Evolutionary conservation across 1,140 invertebrate genomes (phyloP), one percentile per base, ranked within the genome.

Genomic region (Dendrolimus kikuchii): DNA sequence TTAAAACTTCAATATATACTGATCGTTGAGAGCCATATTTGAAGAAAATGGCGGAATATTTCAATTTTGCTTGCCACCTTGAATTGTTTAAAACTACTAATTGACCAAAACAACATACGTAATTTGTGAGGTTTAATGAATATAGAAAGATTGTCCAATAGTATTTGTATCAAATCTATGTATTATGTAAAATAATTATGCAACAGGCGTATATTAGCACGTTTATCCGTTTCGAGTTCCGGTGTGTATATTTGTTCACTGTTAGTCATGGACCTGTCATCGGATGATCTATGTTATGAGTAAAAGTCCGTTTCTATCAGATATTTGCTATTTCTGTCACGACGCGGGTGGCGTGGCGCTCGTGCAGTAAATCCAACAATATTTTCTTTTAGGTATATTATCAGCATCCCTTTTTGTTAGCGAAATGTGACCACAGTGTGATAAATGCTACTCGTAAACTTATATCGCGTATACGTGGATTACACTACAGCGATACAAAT

Each of bases 291-390:
- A 72, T 59, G 66, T 60, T 64, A 60, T 57, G 59, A 65, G 60
- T 48, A 23, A 23, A 23, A 57, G 58, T 56, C 51, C 51, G 54
- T 53, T 55, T 50, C 55, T 67, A 66, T 68, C 63, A 57, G 57
- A 68, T 68, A 68, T 68, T 72, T 66, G 64, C 64, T 72, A 72
- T 72, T 72, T 72, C 56, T 66, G 66, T 72, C 64, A 69, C 69
- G 66, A 66, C 62, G 62, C 56, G 62, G 61, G 66, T 69, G 66
- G 69, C 51, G 44, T 7, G 45, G 23, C 23, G 23, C 40, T 49
- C 53, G 39, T 40, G 47, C 49, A 49, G 59, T 61, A 68, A 66
- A 68, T 60, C 62, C 57, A 52, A 56, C 60, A 54, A 67, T 67
- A 62, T 67, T 64, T 62, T 60, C 59, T 61, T 66, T 64, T 63